A percentile compares a stretch with the other conserved stretches of the same genome.
Evolutionary conservation across 2,888 invertebrate species (phyloP).

Genomic region (Chesias legatella): DNA sequence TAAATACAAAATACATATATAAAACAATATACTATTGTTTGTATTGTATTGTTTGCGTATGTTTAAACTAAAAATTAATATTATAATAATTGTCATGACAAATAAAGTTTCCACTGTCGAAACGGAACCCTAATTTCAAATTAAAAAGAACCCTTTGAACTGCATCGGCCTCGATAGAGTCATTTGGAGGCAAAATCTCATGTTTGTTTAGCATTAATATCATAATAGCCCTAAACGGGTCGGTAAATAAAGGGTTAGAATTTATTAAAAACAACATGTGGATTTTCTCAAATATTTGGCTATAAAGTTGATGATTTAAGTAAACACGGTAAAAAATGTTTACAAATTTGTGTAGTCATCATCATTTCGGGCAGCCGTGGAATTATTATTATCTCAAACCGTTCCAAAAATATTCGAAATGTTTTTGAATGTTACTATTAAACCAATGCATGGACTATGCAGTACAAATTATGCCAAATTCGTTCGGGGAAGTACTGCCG

Average conservation of each 20-base stretch:
- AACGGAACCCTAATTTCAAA: slow-evolving; percentile 19
- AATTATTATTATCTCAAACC: too few species aligned
- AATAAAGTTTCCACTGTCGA: too few species aligned
- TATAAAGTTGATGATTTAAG: slow-evolving; percentile 46
- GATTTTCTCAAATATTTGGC: slow-evolving; percentile 50
- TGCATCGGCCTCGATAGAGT: slow-evolving; percentile 52
- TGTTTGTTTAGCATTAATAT: slow-evolving; percentile 79
- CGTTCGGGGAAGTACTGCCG: too few species aligned
- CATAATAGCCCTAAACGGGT: slow-evolving; percentile 70
- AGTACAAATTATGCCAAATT: too few species aligned
- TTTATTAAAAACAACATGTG: slow-evolving; percentile 58
- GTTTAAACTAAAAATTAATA: too few species aligned
- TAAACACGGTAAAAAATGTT: slow-evolving; percentile 36
- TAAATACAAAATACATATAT: too few species aligned
- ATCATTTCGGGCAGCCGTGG: slow-evolving; percentile 6
- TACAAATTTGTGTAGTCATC: slow-evolving; percentile 10
- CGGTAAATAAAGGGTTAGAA: slow-evolving; percentile 74
- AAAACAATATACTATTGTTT: too few species aligned
- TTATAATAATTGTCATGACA: too few species aligned
- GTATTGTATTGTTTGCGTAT: too few species aligned
- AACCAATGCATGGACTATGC: too few species aligned
- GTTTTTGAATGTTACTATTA: too few species aligned
- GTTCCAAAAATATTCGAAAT: too few species aligned
- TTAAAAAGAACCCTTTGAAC: slow-evolving; percentile 29
- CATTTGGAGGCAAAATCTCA: slow-evolving; percentile 61